These are phyloP conservation scores for Aphaenogaster floridana DNA, from an alignment of 1,140 invertebrate genomes.

Conservation along the genomic window DNA sequence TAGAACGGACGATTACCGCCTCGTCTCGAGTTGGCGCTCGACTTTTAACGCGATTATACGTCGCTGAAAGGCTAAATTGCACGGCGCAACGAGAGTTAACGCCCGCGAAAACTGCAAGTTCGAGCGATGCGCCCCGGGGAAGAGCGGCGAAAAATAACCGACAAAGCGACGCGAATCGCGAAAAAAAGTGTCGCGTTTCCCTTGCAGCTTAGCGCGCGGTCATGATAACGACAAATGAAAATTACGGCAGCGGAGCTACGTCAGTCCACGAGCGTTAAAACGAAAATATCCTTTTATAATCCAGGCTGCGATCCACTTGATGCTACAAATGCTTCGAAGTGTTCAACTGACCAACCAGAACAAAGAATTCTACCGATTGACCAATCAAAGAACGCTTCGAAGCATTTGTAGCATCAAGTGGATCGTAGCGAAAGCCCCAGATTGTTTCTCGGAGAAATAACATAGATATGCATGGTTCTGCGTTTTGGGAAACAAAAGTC, in stretches of 20 bases:
- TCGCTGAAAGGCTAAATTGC: conserved; percentile 75
- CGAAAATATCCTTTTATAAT: background rate
- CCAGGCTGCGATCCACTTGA: too few species aligned
- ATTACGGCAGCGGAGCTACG: background rate
- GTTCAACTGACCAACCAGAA: too few species aligned
- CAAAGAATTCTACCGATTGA: too few species aligned
- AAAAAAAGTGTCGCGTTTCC: conserved; percentile 3
- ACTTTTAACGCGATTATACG: conserved; percentile 77
- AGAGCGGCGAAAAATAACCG: conserved; percentile 26
- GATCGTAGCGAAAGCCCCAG: too few species aligned
- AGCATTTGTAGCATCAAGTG: too few species aligned
- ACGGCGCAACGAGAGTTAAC: conserved; percentile 72
- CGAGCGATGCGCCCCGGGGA: conserved; percentile 45
- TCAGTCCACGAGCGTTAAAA: background rate
- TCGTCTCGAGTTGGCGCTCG: conserved; percentile 74
- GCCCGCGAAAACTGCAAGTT: conserved; percentile 69
- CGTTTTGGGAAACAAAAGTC: too few species aligned
- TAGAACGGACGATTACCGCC: conserved; percentile 76
- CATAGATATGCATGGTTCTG: background rate
- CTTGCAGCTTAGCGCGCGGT: background rate
- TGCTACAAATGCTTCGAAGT: too few species aligned
- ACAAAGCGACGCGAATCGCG: background rate
- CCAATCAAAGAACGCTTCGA: too few species aligned
- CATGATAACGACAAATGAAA: background rate
- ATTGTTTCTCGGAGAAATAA: background rate